Percentiles rank a stretch among this genome's conserved stretches.
phyloP scores from a whole-genome alignment of 1,140 invertebrate species.

The Lucilia sericata region DNA sequence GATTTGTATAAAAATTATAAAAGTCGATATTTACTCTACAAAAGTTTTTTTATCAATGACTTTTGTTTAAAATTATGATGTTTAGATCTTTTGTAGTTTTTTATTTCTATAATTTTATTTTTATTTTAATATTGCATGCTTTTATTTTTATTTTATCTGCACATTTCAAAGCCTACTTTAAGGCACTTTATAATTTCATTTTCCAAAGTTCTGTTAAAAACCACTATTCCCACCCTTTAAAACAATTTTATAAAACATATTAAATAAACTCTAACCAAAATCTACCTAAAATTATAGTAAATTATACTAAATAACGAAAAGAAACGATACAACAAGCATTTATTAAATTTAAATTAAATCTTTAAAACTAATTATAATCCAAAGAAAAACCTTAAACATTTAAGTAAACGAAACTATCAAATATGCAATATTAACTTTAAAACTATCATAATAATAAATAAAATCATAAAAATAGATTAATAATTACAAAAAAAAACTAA shows the following conservation, averaged over 20 bases:
- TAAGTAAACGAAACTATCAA: slow-evolving; percentile 3
- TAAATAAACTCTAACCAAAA: background rate
- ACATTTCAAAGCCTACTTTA: background rate
- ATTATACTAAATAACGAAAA: background rate
- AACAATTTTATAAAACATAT: background rate
- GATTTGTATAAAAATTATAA: too few species aligned
- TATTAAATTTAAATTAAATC: background rate
- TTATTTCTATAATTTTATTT: too few species aligned
- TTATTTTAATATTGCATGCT: background rate
- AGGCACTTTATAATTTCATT: background rate
- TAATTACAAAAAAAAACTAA: background rate
- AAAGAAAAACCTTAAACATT: background rate
- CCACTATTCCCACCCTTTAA: background rate
- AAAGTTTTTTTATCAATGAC: too few species aligned
- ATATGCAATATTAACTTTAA: slow-evolving; percentile 25
- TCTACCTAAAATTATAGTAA: background rate
- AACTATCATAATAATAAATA: background rate
- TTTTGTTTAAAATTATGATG: too few species aligned
- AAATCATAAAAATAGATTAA: background rate
- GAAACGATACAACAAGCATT: background rate
- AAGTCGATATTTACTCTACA: too few species aligned
- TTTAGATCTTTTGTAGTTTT: too few species aligned
- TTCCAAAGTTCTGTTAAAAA: background rate
- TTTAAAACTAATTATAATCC: background rate
- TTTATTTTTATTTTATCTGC: background rate